phyloP scores from a whole-genome alignment of 2,888 invertebrate species.

The Agrotis clavis region DNA sequence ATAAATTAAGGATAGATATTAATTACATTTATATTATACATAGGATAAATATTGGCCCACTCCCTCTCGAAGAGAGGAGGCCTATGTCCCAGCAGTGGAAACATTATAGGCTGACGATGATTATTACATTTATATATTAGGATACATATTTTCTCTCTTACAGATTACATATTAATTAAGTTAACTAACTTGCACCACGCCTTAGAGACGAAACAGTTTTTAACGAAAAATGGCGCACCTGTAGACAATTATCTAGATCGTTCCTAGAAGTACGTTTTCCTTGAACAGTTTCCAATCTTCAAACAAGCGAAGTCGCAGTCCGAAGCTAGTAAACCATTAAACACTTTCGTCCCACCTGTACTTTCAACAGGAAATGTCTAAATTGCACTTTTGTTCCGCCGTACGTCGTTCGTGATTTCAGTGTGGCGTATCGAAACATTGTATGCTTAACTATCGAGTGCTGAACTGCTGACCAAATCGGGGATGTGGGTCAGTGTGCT shows the following conservation, averaged over 20 bases:
- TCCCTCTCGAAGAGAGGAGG: too few species aligned
- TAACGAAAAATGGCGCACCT: too few species aligned
- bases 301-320: background rate
- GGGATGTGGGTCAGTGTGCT: conserved; percentile 79
- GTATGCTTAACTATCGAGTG: conserved; percentile 36
- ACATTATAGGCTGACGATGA: too few species aligned
- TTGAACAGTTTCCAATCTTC: background rate
- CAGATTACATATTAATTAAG: too few species aligned
- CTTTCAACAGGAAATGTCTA: conserved; percentile 73
- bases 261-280: background rate
- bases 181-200: too few species aligned
- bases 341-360: conserved; percentile 41
- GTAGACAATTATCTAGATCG: background rate
- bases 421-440: conserved; percentile 54
- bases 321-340: background rate
- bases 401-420: conserved; percentile 72
- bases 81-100: too few species aligned
- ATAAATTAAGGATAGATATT: too few species aligned
- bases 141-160: too few species aligned
- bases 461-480: conserved; percentile 70
- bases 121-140: too few species aligned
- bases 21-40: too few species aligned
- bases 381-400: conserved; percentile 78
- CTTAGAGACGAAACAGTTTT: too few species aligned
- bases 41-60: too few species aligned